Conservation (phyloP, 1,140 invertebrate genomes). For the Lycorma delicatula region DNA sequence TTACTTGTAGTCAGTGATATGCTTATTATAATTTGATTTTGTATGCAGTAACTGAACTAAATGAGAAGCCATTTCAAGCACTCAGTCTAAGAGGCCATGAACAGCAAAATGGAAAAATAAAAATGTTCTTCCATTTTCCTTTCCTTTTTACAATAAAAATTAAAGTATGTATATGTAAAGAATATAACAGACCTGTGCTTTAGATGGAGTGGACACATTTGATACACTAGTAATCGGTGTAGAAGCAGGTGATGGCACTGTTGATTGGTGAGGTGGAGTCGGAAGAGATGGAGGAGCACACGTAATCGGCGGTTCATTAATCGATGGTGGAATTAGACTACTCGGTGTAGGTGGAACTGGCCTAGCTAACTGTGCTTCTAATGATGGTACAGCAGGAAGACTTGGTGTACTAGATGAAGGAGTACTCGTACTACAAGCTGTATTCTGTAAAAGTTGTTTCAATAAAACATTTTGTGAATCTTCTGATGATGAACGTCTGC, state of each 20-base stretch:
- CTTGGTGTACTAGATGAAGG: constrained; percentile 45
- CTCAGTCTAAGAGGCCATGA: too few species aligned
- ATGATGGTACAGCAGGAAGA: constrained; percentile 56
- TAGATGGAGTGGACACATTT: not conserved
- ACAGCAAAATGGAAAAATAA: too few species aligned
- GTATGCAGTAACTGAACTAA: too few species aligned
- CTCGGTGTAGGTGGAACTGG: constrained; percentile 54
- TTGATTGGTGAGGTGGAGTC: not conserved
- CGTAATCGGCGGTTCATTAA: constrained; percentile 21
- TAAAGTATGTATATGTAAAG: too few species aligned
- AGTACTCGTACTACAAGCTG: constrained; percentile 50
- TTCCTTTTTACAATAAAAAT: too few species aligned
- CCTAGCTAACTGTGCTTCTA: constrained; percentile 62
- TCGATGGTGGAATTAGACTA: constrained; percentile 38
- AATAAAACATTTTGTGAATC: constrained; percentile 83
- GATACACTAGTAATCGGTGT: not conserved
- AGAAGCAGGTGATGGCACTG: constrained; percentile 5
- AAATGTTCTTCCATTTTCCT: too few species aligned
- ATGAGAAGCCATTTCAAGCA: too few species aligned
- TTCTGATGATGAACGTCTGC: constrained; percentile 37
- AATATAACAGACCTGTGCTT: too few species aligned
- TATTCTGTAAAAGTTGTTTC: constrained; percentile 83
- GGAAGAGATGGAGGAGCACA: not conserved
- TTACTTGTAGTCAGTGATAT: too few species aligned
- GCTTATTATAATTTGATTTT: too few species aligned